Evolutionary conservation across 2,888 invertebrate genomes (phyloP).

Genomic region (Dasypolia templi): DNA sequence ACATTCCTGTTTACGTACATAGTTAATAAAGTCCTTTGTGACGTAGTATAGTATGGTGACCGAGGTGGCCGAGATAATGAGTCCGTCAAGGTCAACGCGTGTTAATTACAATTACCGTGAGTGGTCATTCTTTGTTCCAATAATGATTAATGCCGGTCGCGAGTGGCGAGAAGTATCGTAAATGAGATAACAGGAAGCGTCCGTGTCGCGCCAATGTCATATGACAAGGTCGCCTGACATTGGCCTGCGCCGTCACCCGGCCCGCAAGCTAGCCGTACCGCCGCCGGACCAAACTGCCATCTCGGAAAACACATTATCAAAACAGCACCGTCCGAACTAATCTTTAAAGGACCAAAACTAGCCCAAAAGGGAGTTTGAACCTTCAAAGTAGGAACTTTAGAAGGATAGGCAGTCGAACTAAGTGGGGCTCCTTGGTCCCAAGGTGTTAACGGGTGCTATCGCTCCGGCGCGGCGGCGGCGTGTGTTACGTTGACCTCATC

Average conservation of each 20-base stretch:
- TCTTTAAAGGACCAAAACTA: background rate
- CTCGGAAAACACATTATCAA: background rate
- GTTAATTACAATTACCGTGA: constrained; percentile 90
- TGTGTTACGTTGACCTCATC: constrained; percentile 49
- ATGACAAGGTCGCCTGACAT: constrained; percentile 79
- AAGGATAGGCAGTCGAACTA: constrained; percentile 9
- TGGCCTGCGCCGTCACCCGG: constrained; percentile 57
- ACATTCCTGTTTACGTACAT: constrained; percentile 81
- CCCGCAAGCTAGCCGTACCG: constrained; percentile 43
- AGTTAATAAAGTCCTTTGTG: constrained; percentile 85
- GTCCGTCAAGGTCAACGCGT: constrained; percentile 81
- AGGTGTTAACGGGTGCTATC: constrained; percentile 49
- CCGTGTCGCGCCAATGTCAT: constrained; percentile 87
- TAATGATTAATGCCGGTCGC: constrained; percentile 88
- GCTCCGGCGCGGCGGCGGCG: constrained; percentile 28
- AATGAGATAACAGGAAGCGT: constrained; percentile 90
- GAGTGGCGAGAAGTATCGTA: constrained; percentile 85
- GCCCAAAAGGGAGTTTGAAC: background rate
- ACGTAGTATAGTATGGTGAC: constrained; percentile 78
- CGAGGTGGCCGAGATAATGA: constrained; percentile 81
- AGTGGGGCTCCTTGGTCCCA: constrained; percentile 24
- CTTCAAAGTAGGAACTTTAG: background rate
- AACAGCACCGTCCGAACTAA: background rate
- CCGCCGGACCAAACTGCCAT: background rate
- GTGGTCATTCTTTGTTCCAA: constrained; percentile 90